Evolutionary conservation across 2,113 vertebrate genomes (phyloP).

Genomic region (Poicephalus gulielmi): DNA sequence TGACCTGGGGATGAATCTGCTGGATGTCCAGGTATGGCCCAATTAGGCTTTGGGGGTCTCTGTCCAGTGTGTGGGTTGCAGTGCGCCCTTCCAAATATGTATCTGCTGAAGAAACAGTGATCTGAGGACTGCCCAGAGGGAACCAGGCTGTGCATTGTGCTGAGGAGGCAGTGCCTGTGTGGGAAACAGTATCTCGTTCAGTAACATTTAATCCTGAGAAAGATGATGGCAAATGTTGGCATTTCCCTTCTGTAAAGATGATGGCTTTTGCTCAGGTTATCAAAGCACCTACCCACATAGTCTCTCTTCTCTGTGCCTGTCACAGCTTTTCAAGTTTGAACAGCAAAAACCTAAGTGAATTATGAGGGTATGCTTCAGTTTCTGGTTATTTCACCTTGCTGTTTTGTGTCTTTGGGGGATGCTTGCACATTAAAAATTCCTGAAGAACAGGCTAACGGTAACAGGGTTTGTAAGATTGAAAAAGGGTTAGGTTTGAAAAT

Average conservation of each 20-base stretch:
- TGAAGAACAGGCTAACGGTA: background rate
- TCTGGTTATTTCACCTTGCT: background rate
- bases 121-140: background rate
- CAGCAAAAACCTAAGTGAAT: background rate
- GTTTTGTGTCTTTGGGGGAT: background rate
- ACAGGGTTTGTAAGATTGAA: background rate
- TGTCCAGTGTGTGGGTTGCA: background rate
- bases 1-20: background rate
- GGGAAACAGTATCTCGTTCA: background rate
- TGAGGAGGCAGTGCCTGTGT: background rate
- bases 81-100: background rate
- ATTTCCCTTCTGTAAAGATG: background rate
- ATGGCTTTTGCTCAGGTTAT: background rate
- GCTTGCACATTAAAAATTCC: background rate
- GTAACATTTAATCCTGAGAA: background rate
- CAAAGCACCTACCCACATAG: background rate
- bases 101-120: background rate
- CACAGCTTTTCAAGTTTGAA: background rate
- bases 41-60: background rate
- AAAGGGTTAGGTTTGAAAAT: background rate
- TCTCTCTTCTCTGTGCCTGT: background rate
- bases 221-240: background rate
- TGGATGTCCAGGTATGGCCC: conserved; percentile 4
- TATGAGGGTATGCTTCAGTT: background rate
- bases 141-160: background rate